These are phyloP conservation scores for Zenarchopterus dispar DNA, from an alignment of 2,797 vertebrate species.

Conservation along the genomic window DNA sequence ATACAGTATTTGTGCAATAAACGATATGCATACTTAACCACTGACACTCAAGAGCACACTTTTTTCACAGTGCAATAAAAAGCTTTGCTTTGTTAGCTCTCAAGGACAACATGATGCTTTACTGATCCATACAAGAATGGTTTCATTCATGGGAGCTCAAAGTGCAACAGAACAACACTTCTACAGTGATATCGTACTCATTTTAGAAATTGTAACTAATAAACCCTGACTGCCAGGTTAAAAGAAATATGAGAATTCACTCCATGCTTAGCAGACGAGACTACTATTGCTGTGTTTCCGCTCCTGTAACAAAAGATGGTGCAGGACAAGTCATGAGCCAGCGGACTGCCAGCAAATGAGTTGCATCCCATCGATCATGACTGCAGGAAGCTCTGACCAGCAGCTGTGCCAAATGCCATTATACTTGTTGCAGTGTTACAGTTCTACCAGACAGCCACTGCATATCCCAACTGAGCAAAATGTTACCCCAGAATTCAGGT, in stretches of 20 bases:
- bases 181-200: background rate
- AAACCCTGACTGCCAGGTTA: conserved; percentile 17
- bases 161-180: conserved; percentile 1
- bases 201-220: conserved; percentile 6
- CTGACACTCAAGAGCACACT: no score
- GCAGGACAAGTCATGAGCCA: conserved; percentile 53
- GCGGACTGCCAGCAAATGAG: conserved; percentile 42
- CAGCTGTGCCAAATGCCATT: conserved; percentile 32
- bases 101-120: conserved; percentile 25
- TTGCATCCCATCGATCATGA: conserved; percentile 45
- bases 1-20: no score
- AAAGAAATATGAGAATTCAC: conserved; percentile 31
- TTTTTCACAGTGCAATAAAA: conserved; percentile 19
- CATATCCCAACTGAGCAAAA: conserved; percentile 13
- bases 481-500: conserved; percentile 5
- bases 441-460: conserved; percentile 3
- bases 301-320: conserved; percentile 51
- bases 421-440: conserved; percentile 27
- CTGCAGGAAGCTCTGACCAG: conserved; percentile 40
- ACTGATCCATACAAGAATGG: conserved; percentile 14
- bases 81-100: conserved; percentile 19
- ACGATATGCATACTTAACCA: no score
- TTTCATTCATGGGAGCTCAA: background rate
- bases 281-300: conserved; percentile 41
- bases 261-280: conserved; percentile 28